Percentiles rank a stretch among this genome's conserved stretches.
These are phyloP conservation scores for Watersipora subatra DNA, from an alignment of 1,140 invertebrate genomes.

Conservation along the genomic window DNA sequence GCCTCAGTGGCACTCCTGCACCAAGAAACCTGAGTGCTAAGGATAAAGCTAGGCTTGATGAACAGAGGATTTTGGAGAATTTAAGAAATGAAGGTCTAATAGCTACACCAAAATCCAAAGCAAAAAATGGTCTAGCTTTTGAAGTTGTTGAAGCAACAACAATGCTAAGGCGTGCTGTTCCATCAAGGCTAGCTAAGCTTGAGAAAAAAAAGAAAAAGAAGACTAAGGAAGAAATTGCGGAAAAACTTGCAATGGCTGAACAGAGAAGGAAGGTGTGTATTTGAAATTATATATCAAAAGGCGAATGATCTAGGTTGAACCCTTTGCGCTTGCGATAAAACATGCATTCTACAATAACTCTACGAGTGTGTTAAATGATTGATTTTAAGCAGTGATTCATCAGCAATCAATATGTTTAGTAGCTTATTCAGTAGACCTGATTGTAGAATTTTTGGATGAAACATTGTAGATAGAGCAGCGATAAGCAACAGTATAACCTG, in stretches of 20 bases:
- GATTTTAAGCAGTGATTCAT: too few species aligned
- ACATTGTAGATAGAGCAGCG: too few species aligned
- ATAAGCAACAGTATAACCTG: too few species aligned
- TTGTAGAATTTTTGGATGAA: too few species aligned
- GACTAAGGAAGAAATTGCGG: constrained; percentile 24
- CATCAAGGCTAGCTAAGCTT: constrained; percentile 18
- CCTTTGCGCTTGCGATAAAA: too few species aligned
- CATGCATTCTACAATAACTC: too few species aligned
- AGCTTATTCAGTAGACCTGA: too few species aligned
- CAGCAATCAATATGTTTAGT: too few species aligned
- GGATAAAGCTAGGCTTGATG: constrained; percentile 25
- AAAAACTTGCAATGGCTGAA: constrained; percentile 25
- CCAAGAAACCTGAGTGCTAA: constrained; percentile 31
- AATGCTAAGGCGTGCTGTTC: constrained; percentile 13
- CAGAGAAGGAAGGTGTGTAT: constrained; percentile 22
- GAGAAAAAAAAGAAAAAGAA: constrained; percentile 22
- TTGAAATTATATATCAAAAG: too few species aligned
- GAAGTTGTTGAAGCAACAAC: constrained; percentile 17
- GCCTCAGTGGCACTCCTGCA: constrained; percentile 24
- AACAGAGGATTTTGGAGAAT: constrained; percentile 27
- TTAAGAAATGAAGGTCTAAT: constrained; percentile 37
- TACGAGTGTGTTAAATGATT: too few species aligned
- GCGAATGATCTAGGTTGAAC: neutral
- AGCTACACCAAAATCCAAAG: constrained; percentile 18
- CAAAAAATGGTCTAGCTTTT: constrained; percentile 31